Conservation (phyloP, 2,113 vertebrate species). For the Psettodes erumei region DNA sequence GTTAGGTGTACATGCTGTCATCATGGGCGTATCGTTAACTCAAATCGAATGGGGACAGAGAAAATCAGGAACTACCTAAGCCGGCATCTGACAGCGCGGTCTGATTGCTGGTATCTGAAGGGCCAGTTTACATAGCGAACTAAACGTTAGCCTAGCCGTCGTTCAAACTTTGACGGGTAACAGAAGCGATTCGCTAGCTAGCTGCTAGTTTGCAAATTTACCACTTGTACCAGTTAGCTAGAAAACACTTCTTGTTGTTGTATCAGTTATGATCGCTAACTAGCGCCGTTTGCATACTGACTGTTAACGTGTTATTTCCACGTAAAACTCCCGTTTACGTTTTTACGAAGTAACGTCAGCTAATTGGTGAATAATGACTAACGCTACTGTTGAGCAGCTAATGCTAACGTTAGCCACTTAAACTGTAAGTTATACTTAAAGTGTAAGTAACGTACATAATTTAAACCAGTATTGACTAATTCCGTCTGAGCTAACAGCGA, state of each 20-base stretch:
- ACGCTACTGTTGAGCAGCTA: slow-evolving; percentile 22
- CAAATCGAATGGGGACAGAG: slow-evolving; percentile 19
- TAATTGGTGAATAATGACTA: slow-evolving; percentile 43
- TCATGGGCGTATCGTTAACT: slow-evolving; percentile 15
- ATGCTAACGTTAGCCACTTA: slow-evolving; percentile 60
- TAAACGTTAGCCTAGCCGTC: slow-evolving; percentile 66
- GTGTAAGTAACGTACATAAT: not conserved
- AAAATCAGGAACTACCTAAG: slow-evolving; percentile 18
- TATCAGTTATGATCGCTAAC: not conserved
- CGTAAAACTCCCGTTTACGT: not conserved
- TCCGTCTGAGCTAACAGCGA: not conserved
- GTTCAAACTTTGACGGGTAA: slow-evolving; percentile 76
- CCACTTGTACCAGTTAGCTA: not conserved
- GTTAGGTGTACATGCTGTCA: slow-evolving; percentile 14
- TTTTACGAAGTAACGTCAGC: slow-evolving; percentile 11
- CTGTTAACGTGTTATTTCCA: not conserved
- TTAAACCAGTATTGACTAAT: not conserved
- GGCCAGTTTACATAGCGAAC: slow-evolving; percentile 53
- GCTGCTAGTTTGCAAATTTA: slow-evolving; percentile 26
- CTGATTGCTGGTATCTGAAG: slow-evolving; percentile 18
- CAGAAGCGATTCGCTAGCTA: slow-evolving; percentile 40
- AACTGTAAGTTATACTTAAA: not conserved
- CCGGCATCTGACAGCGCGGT: not conserved
- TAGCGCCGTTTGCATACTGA: not conserved
- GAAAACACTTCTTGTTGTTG: not conserved